Conservation (phyloP, 1,140 invertebrate species). For the Ips nitidus region DNA sequence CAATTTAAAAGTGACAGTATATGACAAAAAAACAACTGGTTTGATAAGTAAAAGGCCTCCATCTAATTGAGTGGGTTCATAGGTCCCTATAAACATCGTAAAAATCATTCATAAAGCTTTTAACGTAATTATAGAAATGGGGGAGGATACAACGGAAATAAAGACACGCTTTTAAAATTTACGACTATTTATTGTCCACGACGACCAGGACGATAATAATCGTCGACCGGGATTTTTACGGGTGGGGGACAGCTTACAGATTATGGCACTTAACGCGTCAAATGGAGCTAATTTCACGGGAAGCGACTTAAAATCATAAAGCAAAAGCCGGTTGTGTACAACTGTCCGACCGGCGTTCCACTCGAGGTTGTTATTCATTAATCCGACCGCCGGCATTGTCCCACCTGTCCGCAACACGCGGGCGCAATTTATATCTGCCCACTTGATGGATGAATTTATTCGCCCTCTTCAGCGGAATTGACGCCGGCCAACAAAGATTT, state of each 20-base stretch:
- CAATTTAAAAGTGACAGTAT: too few relatives aligned
- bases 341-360: constrained; percentile 29
- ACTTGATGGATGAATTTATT: constrained; percentile 48
- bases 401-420: constrained; percentile 45
- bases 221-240: constrained; percentile 17
- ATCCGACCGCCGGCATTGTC: constrained; percentile 45
- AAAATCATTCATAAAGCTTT: too few relatives aligned
- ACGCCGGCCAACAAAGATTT: constrained; percentile 39
- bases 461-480: constrained; percentile 45
- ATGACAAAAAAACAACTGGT: too few relatives aligned
- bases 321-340: constrained; percentile 32
- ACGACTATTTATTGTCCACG: constrained; percentile 7
- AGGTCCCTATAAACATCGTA: too few relatives aligned
- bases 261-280: constrained; percentile 30
- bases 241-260: constrained; percentile 28
- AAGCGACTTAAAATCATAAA: constrained; percentile 36
- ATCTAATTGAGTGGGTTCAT: too few relatives aligned
- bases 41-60: too few relatives aligned
- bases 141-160: neutral
- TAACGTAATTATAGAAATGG: neutral
- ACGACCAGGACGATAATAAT: constrained; percentile 11
- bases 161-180: constrained; percentile 5
- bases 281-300: constrained; percentile 33
- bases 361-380: constrained; percentile 41
- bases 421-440: constrained; percentile 46